These are phyloP conservation scores for Andinoacara biseriatus DNA, from an alignment of 2,113 vertebrate species.

Conservation along the genomic window DNA sequence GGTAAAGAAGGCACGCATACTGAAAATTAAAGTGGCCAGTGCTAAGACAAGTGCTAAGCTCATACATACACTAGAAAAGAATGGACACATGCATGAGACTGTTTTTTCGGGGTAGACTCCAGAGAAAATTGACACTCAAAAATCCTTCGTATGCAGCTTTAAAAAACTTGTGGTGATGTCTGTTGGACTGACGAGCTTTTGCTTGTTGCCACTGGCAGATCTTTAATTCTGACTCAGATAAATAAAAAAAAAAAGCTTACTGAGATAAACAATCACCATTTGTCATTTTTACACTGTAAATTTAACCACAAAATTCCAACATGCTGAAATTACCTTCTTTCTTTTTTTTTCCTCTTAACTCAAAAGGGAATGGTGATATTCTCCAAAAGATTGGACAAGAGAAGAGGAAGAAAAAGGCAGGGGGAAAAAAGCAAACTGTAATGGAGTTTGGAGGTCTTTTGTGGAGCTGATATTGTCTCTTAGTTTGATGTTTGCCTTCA, in stretches of 20 bases:
- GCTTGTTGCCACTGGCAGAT: background rate
- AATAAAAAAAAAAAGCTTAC: background rate
- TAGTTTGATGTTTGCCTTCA: conserved; percentile 82
- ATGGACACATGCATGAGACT: background rate
- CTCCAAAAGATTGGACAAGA: conserved; percentile 53
- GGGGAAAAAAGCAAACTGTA: conserved; percentile 49
- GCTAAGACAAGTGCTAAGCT: background rate
- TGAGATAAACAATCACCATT: background rate
- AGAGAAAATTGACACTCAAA: background rate
- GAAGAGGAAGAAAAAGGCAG: conserved; percentile 17
- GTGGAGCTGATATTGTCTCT: conserved; percentile 81
- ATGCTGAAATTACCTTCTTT: conserved; percentile 40
- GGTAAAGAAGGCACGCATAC: background rate
- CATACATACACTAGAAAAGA: background rate
- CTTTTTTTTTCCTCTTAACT: background rate
- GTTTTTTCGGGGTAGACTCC: background rate
- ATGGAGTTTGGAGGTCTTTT: conserved; percentile 82
- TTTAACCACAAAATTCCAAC: conserved; percentile 58
- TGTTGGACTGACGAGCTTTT: background rate
- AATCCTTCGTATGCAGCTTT: background rate
- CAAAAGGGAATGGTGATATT: conserved; percentile 62
- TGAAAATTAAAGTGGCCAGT: background rate
- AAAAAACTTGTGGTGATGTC: background rate
- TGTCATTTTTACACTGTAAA: background rate
- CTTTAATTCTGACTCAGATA: background rate